Conservation (phyloP, 2,888 invertebrate species). For the Helicoverpa assulta region DNA sequence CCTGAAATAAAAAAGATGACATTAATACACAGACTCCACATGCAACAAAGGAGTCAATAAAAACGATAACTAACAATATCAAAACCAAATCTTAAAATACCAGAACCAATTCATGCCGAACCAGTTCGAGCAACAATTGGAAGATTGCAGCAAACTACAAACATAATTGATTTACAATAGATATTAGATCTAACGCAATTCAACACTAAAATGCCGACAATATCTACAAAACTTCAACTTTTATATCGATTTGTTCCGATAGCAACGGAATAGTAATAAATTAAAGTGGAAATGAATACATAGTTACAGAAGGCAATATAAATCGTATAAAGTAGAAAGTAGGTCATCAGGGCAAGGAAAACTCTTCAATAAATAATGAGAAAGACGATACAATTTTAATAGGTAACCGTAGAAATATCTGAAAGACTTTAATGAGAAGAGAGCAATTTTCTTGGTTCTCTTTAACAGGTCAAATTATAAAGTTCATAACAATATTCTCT, state of each 20-base stretch:
- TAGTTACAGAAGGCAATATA: background rate
- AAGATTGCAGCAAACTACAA: conserved; percentile 21
- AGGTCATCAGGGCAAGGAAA: background rate
- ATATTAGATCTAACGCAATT: background rate
- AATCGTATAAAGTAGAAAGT: background rate
- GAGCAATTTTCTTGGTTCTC: no score
- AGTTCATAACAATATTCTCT: background rate
- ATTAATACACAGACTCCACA: background rate
- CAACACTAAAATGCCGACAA: conserved; percentile 1
- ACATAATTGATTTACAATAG: conserved; percentile 35
- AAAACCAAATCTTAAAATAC: conserved; percentile 8
- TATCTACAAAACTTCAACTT: background rate
- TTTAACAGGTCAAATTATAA: background rate
- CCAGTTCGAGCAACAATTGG: conserved; percentile 22
- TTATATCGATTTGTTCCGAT: background rate
- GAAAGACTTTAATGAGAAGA: background rate
- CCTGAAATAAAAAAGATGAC: conserved; percentile 39
- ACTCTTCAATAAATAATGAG: background rate
- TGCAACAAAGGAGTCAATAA: background rate
- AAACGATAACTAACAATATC: background rate
- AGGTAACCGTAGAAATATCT: background rate
- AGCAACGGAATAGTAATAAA: background rate
- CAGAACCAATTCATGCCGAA: conserved; percentile 18
- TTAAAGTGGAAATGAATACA: conserved; percentile 5
- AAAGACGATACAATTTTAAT: background rate